phyloP scores from a whole-genome alignment of 2,888 invertebrate genomes.

The Cryptocheilus praepositus region DNA sequence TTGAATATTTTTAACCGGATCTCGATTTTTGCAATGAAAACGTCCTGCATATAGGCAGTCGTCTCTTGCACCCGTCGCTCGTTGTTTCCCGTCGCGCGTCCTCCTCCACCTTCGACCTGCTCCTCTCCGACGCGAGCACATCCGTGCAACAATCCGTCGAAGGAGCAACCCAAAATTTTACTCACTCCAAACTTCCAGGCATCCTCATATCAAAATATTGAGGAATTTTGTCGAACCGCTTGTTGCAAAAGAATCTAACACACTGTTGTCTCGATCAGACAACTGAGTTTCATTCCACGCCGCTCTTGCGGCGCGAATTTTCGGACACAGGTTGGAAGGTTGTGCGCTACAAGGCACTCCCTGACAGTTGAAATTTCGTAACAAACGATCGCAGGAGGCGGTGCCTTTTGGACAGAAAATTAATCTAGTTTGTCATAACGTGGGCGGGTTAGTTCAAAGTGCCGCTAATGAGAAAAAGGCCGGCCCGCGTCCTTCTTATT shows the following conservation, averaged over 20 bases:
- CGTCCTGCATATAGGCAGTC: background rate
- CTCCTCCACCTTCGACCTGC: too few relatives aligned
- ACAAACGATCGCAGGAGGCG: constrained; percentile 70
- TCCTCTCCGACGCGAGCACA: too few relatives aligned
- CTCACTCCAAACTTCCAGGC: too few relatives aligned
- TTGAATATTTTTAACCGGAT: constrained; percentile 66
- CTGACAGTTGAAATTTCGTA: constrained; percentile 72
- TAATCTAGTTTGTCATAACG: constrained; percentile 75
- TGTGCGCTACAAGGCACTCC: constrained; percentile 16
- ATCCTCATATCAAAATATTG: too few relatives aligned
- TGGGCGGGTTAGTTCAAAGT: constrained; percentile 74
- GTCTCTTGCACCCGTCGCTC: too few relatives aligned
- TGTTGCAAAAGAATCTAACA: background rate
- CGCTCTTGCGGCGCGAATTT: constrained; percentile 7
- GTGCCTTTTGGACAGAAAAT: constrained; percentile 67
- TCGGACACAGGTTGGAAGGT: constrained; percentile 12
- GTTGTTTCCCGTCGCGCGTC: too few relatives aligned
- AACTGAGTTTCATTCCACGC: background rate
- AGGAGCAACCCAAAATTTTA: too few relatives aligned
- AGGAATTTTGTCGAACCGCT: background rate
- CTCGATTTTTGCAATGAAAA: constrained; percentile 62
- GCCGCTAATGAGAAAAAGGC: constrained; percentile 74
- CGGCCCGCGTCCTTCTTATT: constrained; percentile 67
- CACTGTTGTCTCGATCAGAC: background rate
- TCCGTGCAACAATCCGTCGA: too few relatives aligned